These are phyloP conservation scores for Mustela lutreola DNA, from an alignment of 2,113 vertebrate genomes.

Conservation along the genomic window DNA sequence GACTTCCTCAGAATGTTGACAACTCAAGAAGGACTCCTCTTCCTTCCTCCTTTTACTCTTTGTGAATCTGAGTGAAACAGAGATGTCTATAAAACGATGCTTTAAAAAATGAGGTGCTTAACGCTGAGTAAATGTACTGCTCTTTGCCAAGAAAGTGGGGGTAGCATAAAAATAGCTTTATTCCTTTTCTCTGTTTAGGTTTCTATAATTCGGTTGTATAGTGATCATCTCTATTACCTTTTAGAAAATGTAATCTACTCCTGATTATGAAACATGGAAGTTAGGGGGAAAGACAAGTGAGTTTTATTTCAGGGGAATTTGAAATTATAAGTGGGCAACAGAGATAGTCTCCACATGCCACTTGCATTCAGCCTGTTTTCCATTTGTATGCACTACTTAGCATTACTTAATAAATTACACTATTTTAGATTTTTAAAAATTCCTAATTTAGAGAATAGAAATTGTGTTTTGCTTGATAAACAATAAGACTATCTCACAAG, in stretches of 20 bases:
- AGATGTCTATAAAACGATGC: neutral
- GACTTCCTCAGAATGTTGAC: neutral
- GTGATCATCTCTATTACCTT: neutral
- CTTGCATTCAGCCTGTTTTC: neutral
- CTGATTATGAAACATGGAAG: neutral
- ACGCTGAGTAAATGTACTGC: neutral
- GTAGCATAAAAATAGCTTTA: neutral
- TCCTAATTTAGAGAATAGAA: neutral
- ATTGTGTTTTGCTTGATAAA: neutral
- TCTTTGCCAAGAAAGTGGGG: neutral
- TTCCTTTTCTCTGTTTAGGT: neutral
- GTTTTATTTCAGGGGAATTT: constrained; percentile 83
- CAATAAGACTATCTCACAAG: neutral
- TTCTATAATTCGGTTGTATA: neutral
- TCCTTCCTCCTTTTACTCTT: neutral
- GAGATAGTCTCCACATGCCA: neutral
- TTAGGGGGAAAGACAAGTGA: constrained; percentile 4
- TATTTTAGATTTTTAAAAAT: neutral
- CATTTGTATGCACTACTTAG: neutral
- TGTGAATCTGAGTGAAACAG: constrained; percentile 3
- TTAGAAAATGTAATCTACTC: constrained; percentile 26
- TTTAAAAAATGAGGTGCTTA: neutral
- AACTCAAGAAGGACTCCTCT: neutral
- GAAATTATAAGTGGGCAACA: constrained; percentile 67
- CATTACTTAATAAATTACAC: neutral